Percentiles rank a stretch among this genome's conserved stretches.
Evolutionary conservation across 2,888 invertebrate species (phyloP).

Genomic region (Philaethria dido): DNA sequence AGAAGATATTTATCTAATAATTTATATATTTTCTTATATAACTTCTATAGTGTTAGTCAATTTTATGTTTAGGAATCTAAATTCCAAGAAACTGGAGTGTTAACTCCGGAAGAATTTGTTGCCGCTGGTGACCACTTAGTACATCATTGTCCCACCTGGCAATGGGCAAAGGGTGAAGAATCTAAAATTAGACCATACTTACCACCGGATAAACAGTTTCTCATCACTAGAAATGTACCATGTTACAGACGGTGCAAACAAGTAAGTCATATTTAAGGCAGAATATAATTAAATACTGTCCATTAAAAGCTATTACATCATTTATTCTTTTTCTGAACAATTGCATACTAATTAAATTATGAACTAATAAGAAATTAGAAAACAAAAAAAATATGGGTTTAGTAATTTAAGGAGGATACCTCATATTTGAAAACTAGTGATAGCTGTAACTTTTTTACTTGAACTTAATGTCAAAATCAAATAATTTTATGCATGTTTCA

Average conservation of each 20-base stretch:
- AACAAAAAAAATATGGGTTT: too few species aligned
- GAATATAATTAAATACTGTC: background rate
- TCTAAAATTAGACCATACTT: constrained; percentile 94
- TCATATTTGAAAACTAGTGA: too few species aligned
- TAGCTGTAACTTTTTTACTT: too few species aligned
- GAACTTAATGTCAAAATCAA: too few species aligned
- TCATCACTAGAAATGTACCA: constrained; percentile 98
- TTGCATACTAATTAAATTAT: too few species aligned
- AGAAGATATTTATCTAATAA: background rate
- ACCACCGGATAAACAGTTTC: constrained; percentile 97
- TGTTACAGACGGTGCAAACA: constrained; percentile 98
- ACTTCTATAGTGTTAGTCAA: background rate
- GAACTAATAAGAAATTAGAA: too few species aligned
- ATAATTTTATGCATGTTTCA: too few species aligned
- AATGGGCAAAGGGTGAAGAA: constrained; percentile 97
- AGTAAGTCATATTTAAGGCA: constrained; percentile 61
- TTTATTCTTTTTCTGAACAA: background rate
- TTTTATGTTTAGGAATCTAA: constrained; percentile 91
- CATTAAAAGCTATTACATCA: background rate
- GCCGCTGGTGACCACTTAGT: constrained; percentile 99
- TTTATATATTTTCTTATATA: background rate
- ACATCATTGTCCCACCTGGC: constrained; percentile 99
- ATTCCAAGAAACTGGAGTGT: constrained; percentile 97
- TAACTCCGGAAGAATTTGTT: constrained; percentile 99
- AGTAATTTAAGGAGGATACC: too few species aligned